Percentiles rank a stretch among this genome's conserved stretches.
Conservation (phyloP, 2,797 vertebrate genomes). For the Acrossocheilus fasciatus region DNA sequence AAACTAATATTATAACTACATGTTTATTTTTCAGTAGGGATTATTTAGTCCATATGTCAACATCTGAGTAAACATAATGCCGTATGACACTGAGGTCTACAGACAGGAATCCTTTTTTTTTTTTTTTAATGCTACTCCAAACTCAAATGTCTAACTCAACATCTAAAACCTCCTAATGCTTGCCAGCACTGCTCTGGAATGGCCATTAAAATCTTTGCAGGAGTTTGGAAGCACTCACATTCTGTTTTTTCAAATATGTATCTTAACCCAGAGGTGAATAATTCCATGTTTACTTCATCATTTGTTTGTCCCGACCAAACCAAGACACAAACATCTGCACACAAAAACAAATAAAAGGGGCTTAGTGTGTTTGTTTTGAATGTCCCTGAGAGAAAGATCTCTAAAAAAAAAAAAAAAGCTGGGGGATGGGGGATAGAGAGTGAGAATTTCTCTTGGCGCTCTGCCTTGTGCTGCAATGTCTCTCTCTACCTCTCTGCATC, state of each 20-base stretch:
- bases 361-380: conserved; percentile 6
- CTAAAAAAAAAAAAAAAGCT: neutral
- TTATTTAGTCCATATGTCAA: conserved; percentile 33
- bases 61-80: conserved; percentile 38
- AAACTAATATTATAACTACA: conserved; percentile 34
- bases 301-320: conserved; percentile 60
- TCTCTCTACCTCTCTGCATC: conserved; percentile 59
- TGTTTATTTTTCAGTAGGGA: conserved; percentile 33
- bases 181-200: conserved; percentile 57
- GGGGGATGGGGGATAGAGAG: conserved; percentile 36
- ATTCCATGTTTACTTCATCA: conserved; percentile 73
- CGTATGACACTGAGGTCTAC: conserved; percentile 15
- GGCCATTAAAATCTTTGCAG: conserved; percentile 55
- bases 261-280: conserved; percentile 64
- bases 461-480: conserved; percentile 60
- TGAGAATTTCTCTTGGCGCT: conserved; percentile 71
- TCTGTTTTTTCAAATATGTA: conserved; percentile 71
- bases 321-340: conserved; percentile 51
- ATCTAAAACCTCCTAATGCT: conserved; percentile 55
- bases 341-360: conserved; percentile 48
- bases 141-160: conserved; percentile 34
- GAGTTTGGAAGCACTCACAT: conserved; percentile 63
- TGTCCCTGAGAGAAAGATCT: conserved; percentile 40
- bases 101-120: neutral
- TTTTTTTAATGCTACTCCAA: conserved; percentile 9